Evolutionary conservation across 2,113 vertebrate genomes (phyloP).

Genomic region (Crotalus helleri): DNA sequence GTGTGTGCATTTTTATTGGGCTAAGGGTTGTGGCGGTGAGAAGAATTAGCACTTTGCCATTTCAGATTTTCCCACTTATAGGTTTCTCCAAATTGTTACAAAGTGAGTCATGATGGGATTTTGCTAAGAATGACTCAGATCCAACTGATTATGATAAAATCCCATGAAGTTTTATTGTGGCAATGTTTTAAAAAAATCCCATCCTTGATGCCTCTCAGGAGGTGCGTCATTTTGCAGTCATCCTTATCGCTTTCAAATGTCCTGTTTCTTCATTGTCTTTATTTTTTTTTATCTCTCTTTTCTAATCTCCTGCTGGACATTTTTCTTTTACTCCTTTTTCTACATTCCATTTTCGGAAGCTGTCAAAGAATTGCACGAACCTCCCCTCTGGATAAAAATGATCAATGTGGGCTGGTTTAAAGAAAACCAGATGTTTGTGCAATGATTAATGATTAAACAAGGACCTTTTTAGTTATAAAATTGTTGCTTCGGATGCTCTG

Average conservation of each 20-base stretch:
- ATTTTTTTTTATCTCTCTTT: not conserved
- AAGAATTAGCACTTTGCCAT: conserved; percentile 22
- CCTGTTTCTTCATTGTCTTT: not conserved
- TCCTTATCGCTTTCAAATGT: conserved; percentile 1
- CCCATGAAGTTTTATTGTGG: conserved; percentile 33
- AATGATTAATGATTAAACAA: conserved; percentile 34
- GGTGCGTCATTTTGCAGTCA: conserved; percentile 8
- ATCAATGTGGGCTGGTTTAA: conserved; percentile 17
- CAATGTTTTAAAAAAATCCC: conserved; percentile 23
- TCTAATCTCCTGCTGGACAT: not conserved
- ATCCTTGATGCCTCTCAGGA: conserved; percentile 28
- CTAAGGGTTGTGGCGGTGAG: not conserved
- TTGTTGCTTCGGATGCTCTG: conserved; percentile 1
- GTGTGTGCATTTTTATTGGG: conserved; percentile 36
- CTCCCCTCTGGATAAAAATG: not conserved
- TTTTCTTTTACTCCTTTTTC: not conserved
- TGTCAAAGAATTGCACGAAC: not conserved
- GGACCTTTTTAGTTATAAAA: not conserved
- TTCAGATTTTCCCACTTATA: conserved; percentile 33
- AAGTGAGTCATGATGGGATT: conserved; percentile 55
- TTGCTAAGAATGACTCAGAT: conserved; percentile 53
- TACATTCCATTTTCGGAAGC: not conserved
- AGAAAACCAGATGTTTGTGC: conserved; percentile 20
- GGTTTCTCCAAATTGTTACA: conserved; percentile 41
- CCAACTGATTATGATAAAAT: conserved; percentile 37